Evolutionary conservation across 2,888 invertebrate species (phyloP).

Genomic region (Drepanosiphum platanoidis): DNA sequence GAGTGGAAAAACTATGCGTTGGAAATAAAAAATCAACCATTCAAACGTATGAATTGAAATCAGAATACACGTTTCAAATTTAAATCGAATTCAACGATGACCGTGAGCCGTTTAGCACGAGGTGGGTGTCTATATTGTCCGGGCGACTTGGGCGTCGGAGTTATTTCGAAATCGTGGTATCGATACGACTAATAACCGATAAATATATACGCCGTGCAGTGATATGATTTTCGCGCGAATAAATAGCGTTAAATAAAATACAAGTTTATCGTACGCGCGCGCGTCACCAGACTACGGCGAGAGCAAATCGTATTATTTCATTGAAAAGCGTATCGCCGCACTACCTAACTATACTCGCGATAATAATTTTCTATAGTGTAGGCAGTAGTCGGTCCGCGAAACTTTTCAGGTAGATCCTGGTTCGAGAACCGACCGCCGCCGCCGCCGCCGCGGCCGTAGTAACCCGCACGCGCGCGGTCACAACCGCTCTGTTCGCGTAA

Average conservation of each 20-base stretch:
- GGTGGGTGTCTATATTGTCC: no score
- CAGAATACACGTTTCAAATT: no score
- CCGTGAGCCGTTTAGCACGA: no score
- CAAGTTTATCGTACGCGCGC: neutral
- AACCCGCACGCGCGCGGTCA: neutral
- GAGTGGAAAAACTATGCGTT: no score
- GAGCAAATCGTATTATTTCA: constrained; percentile 5
- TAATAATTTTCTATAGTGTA: neutral
- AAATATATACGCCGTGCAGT: no score
- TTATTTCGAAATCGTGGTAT: no score
- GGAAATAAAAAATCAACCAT: no score
- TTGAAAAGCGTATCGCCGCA: neutral
- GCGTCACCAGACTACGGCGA: neutral
- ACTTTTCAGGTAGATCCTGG: constrained; percentile 2
- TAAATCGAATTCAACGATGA: no score
- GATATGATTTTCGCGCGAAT: neutral
- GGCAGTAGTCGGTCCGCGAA: neutral
- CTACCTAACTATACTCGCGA: neutral
- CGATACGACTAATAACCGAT: no score
- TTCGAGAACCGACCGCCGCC: neutral
- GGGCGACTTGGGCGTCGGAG: no score
- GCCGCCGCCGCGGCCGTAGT: neutral
- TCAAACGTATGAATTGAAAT: no score
- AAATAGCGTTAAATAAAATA: neutral
- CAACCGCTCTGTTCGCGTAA: neutral